A percentile compares a stretch with the other conserved stretches of the same genome.
These are phyloP conservation scores for Lottia scabra DNA, from an alignment of 2,888 invertebrate species.

Conservation along the genomic window DNA sequence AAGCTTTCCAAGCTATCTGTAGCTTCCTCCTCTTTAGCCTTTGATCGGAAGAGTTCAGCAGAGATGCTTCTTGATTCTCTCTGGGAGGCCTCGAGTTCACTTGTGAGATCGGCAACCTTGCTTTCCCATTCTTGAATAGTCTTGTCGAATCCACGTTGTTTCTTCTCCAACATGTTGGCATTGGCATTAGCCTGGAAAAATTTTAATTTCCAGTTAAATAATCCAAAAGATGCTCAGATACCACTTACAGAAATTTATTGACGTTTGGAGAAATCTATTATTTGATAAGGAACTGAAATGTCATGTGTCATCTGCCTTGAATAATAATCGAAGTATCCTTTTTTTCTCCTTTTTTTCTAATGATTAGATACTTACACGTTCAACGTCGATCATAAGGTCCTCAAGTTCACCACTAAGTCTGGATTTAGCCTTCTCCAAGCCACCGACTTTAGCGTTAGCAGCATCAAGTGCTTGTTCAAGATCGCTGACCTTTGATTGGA, in stretches of 20 bases:
- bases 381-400: conserved; percentile 95
- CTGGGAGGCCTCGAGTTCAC: conserved; percentile 97
- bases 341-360: too few relatives aligned
- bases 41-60: conserved; percentile 98
- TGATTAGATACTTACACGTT: conserved; percentile 72
- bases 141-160: conserved; percentile 99
- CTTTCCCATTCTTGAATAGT: conserved; percentile 99
- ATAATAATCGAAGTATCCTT: too few relatives aligned
- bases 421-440: conserved; percentile 97
- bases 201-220: too few relatives aligned
- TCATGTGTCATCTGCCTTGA: too few relatives aligned
- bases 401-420: conserved; percentile 95
- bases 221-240: too few relatives aligned
- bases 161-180: conserved; percentile 94
- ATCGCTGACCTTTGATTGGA: conserved; percentile 94
- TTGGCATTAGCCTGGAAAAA: conserved; percentile 31
- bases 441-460: conserved; percentile 95
- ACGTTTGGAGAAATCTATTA: background rate
- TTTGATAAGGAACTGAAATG: background rate
- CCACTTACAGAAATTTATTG: background rate
- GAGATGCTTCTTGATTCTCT: conserved; percentile 99
- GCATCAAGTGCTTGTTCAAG: conserved; percentile 97
- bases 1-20: conserved; percentile 97
- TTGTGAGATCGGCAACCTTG: conserved; percentile 85
- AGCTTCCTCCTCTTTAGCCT: conserved; percentile 94